phyloP scores from a whole-genome alignment of 2,113 vertebrate genomes.

The Macheiramphus alcinus region DNA sequence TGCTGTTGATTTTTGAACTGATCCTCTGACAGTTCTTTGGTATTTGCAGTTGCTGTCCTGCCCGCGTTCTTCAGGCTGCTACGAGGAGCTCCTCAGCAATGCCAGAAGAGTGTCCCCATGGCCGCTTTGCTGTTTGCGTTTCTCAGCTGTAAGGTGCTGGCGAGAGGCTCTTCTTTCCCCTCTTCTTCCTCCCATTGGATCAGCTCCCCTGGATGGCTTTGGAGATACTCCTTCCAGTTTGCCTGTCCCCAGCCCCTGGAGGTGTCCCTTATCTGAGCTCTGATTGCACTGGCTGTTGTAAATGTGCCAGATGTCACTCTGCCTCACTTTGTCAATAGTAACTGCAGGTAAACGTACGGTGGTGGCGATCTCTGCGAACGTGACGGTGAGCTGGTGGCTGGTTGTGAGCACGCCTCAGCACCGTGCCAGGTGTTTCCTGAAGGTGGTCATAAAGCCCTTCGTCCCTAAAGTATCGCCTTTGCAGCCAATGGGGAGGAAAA shows the following conservation, averaged over 20 bases:
- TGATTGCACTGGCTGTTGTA: neutral
- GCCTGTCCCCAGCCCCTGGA: neutral
- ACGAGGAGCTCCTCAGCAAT: neutral
- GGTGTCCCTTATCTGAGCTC: neutral
- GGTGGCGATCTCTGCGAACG: neutral
- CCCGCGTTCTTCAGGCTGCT: neutral
- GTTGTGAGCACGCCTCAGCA: accelerated
- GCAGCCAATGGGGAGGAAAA: neutral
- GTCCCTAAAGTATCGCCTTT: neutral
- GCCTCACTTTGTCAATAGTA: neutral
- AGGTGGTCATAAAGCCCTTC: neutral
- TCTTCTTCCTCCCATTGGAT: neutral
- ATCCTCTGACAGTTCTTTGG: no score
- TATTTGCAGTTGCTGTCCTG: neutral
- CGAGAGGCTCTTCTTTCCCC: neutral
- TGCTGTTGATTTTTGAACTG: neutral
- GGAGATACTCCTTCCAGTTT: neutral
- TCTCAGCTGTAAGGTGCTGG: neutral
- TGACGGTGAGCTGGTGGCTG: neutral
- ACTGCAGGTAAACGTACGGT: accelerated
- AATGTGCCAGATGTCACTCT: neutral
- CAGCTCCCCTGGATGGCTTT: neutral
- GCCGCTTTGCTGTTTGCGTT: neutral
- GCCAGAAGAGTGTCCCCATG: neutral
- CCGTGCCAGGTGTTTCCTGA: neutral